A percentile compares a stretch with the other conserved stretches of the same genome.
These are phyloP conservation scores for Caenorhabditis latens DNA, from an alignment of 1,140 invertebrate species.

Conservation along the genomic window DNA sequence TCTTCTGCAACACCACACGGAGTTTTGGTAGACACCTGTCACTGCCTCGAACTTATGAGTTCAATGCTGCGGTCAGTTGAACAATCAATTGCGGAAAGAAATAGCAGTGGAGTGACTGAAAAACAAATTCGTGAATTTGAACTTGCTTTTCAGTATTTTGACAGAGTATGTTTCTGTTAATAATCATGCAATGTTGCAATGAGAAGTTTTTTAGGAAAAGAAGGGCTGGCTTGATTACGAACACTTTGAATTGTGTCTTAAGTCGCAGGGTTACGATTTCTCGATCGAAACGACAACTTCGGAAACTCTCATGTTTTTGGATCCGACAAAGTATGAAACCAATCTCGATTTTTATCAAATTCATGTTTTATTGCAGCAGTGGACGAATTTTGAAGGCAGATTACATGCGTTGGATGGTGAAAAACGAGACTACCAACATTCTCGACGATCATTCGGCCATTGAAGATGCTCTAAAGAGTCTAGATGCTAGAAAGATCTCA, in stretches of 20 bases:
- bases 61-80: constrained; percentile 34
- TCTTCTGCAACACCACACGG: constrained; percentile 23
- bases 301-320: background rate
- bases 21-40: constrained; percentile 1
- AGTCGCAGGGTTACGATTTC: constrained; percentile 35
- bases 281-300: background rate
- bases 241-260: constrained; percentile 24
- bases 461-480: constrained; percentile 22
- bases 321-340: background rate
- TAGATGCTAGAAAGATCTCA: constrained; percentile 18
- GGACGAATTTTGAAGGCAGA: background rate
- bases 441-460: constrained; percentile 42
- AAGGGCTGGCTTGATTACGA: constrained; percentile 26
- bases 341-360: background rate
- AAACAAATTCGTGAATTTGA: constrained; percentile 32
- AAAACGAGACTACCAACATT: constrained; percentile 34
- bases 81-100: constrained; percentile 38
- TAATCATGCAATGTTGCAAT: background rate
- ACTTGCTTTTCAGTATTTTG: constrained; percentile 14
- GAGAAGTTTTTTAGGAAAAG: constrained; percentile 1
- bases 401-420: constrained; percentile 37
- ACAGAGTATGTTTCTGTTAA: background rate
- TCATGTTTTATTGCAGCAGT: background rate
- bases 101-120: constrained; percentile 15
- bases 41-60: constrained; percentile 9